Percentiles rank a stretch among this genome's conserved stretches.
Conservation (phyloP, 2,113 vertebrate species). For the Perognathus longimembris region DNA sequence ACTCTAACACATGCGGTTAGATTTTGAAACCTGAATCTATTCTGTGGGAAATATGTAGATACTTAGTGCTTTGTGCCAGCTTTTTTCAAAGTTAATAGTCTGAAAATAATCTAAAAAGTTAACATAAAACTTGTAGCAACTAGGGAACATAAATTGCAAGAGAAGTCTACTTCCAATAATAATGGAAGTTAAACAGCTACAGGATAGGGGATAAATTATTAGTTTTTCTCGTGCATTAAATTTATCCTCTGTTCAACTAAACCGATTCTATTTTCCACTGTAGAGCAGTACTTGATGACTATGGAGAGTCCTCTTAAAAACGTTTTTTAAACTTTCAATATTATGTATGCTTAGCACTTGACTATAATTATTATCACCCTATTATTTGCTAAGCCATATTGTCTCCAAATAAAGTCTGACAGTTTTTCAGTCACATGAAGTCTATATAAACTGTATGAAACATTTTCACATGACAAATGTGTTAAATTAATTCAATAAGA, state of each 20-base stretch:
- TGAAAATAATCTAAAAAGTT: neutral
- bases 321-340: neutral
- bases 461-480: neutral
- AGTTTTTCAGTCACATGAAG: neutral
- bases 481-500: neutral
- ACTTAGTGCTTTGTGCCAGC: neutral
- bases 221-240: neutral
- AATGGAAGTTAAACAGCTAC: neutral
- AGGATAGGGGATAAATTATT: neutral
- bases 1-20: neutral
- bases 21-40: conserved; percentile 5
- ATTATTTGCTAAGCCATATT: neutral
- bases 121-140: neutral
- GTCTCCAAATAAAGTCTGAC: conserved; percentile 9
- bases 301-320: neutral
- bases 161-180: neutral
- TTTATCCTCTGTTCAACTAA: neutral
- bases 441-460: neutral
- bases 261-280: neutral
- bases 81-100: neutral
- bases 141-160: neutral
- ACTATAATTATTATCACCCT: neutral
- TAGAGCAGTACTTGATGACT: neutral
- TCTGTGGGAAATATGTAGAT: neutral
- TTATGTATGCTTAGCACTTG: neutral